Conservation (phyloP, 2,888 invertebrate species). For the Diplazon laetatorius region DNA sequence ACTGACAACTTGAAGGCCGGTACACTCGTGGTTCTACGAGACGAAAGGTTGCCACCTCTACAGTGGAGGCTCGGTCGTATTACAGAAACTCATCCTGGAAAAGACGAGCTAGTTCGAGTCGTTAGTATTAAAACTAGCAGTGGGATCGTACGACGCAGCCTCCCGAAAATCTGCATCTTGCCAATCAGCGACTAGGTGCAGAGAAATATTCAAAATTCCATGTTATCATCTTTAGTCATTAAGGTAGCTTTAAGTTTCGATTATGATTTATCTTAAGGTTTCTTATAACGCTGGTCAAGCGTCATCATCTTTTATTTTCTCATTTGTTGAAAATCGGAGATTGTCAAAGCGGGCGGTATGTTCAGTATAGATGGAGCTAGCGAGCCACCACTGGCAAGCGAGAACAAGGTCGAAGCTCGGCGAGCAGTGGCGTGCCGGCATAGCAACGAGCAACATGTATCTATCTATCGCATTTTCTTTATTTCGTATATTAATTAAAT, state of each 20-base stretch:
- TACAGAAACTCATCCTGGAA: slow-evolving; percentile 40
- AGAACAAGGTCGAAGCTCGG: neutral
- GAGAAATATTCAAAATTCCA: neutral
- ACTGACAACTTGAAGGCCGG: slow-evolving; percentile 24
- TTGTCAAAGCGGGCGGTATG: slow-evolving; percentile 1
- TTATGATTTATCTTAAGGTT: neutral
- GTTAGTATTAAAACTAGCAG: slow-evolving; percentile 47
- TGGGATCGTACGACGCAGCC: slow-evolving; percentile 29
- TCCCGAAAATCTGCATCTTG: slow-evolving; percentile 43
- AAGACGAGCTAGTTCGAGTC: slow-evolving; percentile 42
- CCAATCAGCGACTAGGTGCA: neutral
- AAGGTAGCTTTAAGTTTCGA: neutral
- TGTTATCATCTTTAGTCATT: neutral
- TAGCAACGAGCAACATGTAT: neutral
- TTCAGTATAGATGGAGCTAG: neutral
- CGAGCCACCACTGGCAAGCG: neutral
- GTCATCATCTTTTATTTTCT: neutral
- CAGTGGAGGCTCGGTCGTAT: slow-evolving; percentile 51
- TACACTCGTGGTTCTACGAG: slow-evolving; percentile 40
- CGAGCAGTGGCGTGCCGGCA: neutral
- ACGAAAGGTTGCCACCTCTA: slow-evolving; percentile 41
- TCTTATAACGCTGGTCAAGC: neutral
- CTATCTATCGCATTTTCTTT: neutral
- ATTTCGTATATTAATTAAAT: neutral
- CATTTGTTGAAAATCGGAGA: neutral